Percentiles rank a stretch among this genome's conserved stretches.
phyloP scores from a whole-genome alignment of 2,113 vertebrate species.

The Clarias gariepinus region DNA sequence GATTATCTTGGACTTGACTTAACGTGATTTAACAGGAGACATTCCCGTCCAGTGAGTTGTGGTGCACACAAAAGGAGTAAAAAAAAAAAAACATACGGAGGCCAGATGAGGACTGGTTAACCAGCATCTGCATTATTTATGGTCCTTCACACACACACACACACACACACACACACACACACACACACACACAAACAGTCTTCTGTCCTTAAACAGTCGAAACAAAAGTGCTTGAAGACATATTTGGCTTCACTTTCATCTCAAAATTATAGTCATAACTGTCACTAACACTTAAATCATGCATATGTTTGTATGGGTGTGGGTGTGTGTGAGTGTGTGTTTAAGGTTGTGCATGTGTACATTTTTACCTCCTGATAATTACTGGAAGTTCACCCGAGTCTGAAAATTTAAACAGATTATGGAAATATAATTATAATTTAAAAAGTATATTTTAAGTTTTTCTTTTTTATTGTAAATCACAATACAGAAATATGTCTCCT shows the following conservation, averaged over 20 bases:
- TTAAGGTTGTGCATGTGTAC: no score
- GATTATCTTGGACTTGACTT: conserved; percentile 42
- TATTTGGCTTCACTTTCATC: conserved; percentile 47
- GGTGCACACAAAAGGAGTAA: conserved; percentile 63
- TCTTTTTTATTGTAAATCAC: neutral
- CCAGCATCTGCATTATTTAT: conserved; percentile 68
- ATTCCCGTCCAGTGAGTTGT: conserved; percentile 45
- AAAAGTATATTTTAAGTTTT: neutral
- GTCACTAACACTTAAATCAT: conserved; percentile 36
- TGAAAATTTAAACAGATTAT: conserved; percentile 17
- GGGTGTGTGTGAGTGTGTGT: conserved; percentile 23
- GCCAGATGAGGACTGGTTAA: conserved; percentile 74
- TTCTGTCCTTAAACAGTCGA: conserved; percentile 5
- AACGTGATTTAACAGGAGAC: conserved; percentile 74
- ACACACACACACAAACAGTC: neutral
- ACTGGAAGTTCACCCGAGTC: neutral
- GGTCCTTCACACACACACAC: conserved; percentile 39
- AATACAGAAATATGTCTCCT: neutral
- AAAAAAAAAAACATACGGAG: conserved; percentile 64
- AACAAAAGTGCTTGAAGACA: conserved; percentile 38
- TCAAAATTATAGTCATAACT: conserved; percentile 33
- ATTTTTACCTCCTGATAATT: neutral
- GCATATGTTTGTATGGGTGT: neutral
- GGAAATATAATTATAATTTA: conserved; percentile 32
- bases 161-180: conserved; percentile 9